Percentiles rank a stretch among this genome's conserved stretches.
Evolutionary conservation across 64 coral and sea anemone genomes (phyloP).

Genomic region (Platygyra sinensis): DNA sequence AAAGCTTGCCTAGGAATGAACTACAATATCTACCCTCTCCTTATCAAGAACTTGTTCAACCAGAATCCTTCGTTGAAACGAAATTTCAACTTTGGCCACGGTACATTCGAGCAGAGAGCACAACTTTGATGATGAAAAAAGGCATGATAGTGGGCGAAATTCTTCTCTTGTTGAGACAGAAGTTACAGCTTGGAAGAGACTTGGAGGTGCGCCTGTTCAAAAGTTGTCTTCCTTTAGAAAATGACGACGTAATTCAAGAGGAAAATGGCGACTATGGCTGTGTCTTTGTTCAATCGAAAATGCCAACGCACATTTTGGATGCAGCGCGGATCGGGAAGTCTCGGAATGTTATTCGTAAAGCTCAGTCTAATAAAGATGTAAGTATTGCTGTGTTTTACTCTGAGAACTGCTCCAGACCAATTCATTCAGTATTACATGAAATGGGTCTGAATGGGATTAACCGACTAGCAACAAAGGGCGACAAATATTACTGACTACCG

Average conservation of each 20-base stretch:
- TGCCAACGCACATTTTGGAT: neutral
- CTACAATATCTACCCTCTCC: conserved; percentile 15
- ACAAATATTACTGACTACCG: no score
- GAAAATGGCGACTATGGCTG: conserved; percentile 21
- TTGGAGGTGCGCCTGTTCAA: conserved; percentile 24
- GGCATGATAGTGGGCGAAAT: conserved; percentile 39
- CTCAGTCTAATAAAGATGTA: neutral
- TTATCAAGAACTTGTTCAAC: neutral
- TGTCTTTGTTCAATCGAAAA: neutral
- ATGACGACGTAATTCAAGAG: conserved; percentile 11
- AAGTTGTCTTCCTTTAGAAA: conserved; percentile 23
- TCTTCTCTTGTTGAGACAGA: conserved; percentile 10
- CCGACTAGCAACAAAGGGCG: no score
- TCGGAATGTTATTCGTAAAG: neutral
- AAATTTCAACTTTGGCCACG: conserved; percentile 42
- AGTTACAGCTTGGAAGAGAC: conserved; percentile 16
- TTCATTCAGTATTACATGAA: no score
- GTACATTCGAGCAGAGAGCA: neutral
- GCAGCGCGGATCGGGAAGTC: neutral
- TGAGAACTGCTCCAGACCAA: no score
- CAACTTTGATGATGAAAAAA: conserved; percentile 1
- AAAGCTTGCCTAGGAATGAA: neutral
- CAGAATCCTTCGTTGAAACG: conserved; percentile 14
- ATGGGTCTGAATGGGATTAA: no score
- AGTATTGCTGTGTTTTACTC: no score